Evolutionary conservation across 92 coral and sea anemone species (phyloP).

Genomic region (Meandrina meandrites): DNA sequence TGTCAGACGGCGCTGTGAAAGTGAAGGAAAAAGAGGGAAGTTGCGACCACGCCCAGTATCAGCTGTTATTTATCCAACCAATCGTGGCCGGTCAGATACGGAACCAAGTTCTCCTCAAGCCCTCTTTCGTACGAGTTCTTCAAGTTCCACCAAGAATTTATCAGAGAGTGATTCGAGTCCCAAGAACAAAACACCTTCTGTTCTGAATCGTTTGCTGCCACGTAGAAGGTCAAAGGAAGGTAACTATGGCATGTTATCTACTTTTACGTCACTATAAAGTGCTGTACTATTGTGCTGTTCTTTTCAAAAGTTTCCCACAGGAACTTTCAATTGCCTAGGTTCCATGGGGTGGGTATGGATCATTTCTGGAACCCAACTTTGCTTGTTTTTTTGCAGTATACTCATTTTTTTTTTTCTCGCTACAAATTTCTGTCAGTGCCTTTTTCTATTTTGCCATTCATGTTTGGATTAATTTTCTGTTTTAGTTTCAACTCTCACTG

Average conservation of each 20-base stretch:
- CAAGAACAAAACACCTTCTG: conserved; percentile 21
- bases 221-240: conserved; percentile 34
- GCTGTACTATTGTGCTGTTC: too few species aligned
- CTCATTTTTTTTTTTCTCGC: too few species aligned
- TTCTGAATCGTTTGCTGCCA: conserved; percentile 21
- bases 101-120: conserved; percentile 41
- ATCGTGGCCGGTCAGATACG: conserved; percentile 51
- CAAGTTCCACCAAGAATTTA: conserved; percentile 27
- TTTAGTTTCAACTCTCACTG: too few species aligned
- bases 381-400: too few species aligned
- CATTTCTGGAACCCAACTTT: too few species aligned
- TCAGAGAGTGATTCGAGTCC: conserved; percentile 26
- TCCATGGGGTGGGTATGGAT: too few species aligned
- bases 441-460: too few species aligned
- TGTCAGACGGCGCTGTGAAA: conserved; percentile 35
- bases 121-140: background rate
- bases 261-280: background rate
- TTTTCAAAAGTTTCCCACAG: too few species aligned
- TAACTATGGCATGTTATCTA: background rate
- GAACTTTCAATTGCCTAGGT: too few species aligned
- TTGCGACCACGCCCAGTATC: conserved; percentile 45
- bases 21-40: conserved; percentile 28
- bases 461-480: too few species aligned
- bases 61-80: conserved; percentile 18
- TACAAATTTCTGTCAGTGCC: too few species aligned